These are phyloP conservation scores for Mylabris phalerata DNA, from an alignment of 1,140 invertebrate species.

Conservation along the genomic window DNA sequence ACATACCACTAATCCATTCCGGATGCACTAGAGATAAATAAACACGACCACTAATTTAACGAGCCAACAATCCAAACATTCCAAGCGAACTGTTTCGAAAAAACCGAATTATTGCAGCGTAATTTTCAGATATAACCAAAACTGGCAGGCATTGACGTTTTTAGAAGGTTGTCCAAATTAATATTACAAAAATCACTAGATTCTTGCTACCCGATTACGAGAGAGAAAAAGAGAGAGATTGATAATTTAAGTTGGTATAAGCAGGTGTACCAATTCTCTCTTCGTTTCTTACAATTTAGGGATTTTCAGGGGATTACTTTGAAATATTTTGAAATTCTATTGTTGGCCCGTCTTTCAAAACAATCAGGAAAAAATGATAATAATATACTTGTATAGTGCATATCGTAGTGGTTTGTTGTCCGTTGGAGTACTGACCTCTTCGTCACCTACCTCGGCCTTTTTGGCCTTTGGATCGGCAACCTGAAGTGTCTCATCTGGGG, in stretches of 20 bases:
- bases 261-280: too few species aligned
- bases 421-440: slow-evolving; percentile 43
- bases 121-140: too few species aligned
- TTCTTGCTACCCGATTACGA: too few species aligned
- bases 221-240: too few species aligned
- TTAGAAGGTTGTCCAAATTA: too few species aligned
- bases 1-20: slow-evolving; percentile 40
- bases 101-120: too few species aligned
- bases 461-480: slow-evolving; percentile 77
- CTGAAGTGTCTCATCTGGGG: slow-evolving; percentile 81
- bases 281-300: too few species aligned
- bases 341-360: neutral
- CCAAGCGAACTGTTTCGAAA: too few species aligned
- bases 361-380: neutral
- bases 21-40: slow-evolving; percentile 31
- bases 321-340: neutral
- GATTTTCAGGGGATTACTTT: too few species aligned
- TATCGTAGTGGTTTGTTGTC: slow-evolving; percentile 4
- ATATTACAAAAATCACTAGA: too few species aligned
- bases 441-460: slow-evolving; percentile 56
- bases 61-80: neutral
- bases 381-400: slow-evolving; percentile 5
- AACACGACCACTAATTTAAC: neutral
- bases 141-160: too few species aligned
- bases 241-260: too few species aligned